Conservation (phyloP, 2,888 invertebrate species). For the Xestia c-nigrum region DNA sequence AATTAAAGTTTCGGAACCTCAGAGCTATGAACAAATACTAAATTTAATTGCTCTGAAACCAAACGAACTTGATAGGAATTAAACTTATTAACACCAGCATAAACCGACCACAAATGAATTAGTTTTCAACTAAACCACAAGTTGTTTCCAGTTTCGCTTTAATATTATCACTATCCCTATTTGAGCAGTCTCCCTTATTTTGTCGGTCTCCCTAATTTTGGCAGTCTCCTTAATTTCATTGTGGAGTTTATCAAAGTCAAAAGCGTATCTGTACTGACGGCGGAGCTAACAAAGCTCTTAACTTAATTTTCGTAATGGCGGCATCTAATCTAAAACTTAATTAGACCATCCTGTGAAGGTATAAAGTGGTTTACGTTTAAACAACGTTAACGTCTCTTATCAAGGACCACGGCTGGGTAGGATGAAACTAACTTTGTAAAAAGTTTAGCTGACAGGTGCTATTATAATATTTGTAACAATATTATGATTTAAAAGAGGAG, state of each 20-base stretch:
- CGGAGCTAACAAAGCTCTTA: slow-evolving; percentile 29
- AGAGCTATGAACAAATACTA: not conserved
- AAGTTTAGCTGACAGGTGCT: not conserved
- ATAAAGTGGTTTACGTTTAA: slow-evolving; percentile 26
- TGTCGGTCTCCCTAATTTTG: not conserved
- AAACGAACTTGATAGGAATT: not conserved
- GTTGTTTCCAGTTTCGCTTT: not conserved
- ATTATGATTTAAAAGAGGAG: too few relatives aligned
- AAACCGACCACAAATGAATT: not conserved
- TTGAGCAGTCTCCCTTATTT: not conserved
- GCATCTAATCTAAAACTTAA: slow-evolving; percentile 32
- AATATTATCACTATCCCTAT: slow-evolving; percentile 4
- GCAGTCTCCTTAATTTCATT: slow-evolving; percentile 9
- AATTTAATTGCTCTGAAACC: not conserved
- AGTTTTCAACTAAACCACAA: slow-evolving; percentile 8
- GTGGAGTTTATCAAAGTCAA: slow-evolving; percentile 23
- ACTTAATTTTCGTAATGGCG: slow-evolving; percentile 39
- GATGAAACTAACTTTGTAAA: slow-evolving; percentile 3
- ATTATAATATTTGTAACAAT: not conserved
- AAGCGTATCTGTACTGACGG: not conserved
- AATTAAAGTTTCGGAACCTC: not conserved
- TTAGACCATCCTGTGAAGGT: slow-evolving; percentile 33
- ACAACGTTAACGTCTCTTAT: slow-evolving; percentile 13
- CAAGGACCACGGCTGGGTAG: not conserved
- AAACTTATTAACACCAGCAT: not conserved